Evolutionary conservation across 2,888 invertebrate species (phyloP).

Genomic region (Mystacides longicornis): DNA sequence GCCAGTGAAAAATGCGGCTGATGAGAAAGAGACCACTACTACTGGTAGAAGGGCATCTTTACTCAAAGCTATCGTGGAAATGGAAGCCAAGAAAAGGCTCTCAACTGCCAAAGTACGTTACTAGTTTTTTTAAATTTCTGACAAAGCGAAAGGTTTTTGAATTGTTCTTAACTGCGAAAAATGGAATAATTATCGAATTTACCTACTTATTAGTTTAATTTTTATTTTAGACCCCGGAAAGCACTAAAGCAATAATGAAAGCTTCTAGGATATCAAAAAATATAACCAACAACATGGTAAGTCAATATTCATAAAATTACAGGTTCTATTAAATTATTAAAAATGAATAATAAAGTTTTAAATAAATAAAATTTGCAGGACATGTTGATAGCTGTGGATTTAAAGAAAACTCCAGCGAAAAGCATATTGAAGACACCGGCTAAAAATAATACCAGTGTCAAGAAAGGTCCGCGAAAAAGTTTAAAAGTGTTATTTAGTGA

Average conservation of each 20-base stretch:
- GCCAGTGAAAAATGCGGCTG: conserved; percentile 34
- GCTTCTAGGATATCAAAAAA: conserved; percentile 11
- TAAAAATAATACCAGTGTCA: conserved; percentile 10
- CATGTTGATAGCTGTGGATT: conserved; percentile 12
- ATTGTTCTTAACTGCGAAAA: not conserved
- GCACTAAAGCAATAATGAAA: conserved; percentile 16
- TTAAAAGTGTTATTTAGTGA: conserved; percentile 18
- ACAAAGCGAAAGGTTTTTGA: not conserved
- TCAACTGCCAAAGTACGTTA: conserved; percentile 15
- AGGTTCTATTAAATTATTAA: no score
- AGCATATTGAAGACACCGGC: conserved; percentile 23
- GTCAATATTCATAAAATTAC: no score
- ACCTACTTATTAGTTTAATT: not conserved
- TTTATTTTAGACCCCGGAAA: conserved; percentile 20
- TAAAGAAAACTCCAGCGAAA: conserved; percentile 24
- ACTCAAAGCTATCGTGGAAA: conserved; percentile 38
- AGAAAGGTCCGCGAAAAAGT: conserved; percentile 8
- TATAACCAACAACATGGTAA: conserved; percentile 2
- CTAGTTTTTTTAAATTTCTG: not conserved
- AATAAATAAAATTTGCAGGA: no score
- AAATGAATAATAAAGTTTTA: no score
- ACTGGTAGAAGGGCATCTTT: conserved; percentile 28
- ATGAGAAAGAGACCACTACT: conserved; percentile 22
- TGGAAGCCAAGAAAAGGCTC: conserved; percentile 37
- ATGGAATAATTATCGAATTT: not conserved